Evolutionary conservation across 2,888 invertebrate species (phyloP).

Genomic region (Cephus rjabovi): DNA sequence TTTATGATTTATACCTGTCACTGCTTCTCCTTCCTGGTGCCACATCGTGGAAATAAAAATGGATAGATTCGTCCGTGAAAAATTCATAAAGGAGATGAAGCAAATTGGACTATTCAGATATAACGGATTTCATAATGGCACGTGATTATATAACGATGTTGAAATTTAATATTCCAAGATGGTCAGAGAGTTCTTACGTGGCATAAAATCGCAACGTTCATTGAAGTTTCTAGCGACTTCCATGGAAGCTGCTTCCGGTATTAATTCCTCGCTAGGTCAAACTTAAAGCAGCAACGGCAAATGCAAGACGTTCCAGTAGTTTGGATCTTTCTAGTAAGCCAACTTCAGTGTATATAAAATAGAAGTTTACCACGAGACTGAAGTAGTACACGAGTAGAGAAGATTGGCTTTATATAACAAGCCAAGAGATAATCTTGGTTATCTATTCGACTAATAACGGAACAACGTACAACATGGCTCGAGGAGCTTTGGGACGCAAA

Average conservation of each 20-base stretch:
- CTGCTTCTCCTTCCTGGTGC: neutral
- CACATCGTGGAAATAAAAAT: neutral
- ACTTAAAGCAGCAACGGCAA: neutral
- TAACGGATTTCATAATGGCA: neutral
- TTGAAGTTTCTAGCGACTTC: neutral
- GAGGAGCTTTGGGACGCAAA: neutral
- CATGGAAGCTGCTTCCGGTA: neutral
- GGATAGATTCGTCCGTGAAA: neutral
- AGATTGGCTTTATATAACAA: neutral
- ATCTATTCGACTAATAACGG: neutral
- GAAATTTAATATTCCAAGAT: neutral
- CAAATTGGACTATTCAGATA: neutral
- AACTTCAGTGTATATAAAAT: neutral
- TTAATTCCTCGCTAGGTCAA: neutral
- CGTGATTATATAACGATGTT: neutral
- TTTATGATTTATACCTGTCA: neutral
- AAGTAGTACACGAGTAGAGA: neutral
- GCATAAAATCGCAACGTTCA: neutral
- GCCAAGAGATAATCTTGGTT: neutral
- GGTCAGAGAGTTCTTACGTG: neutral
- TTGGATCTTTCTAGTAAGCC: neutral
- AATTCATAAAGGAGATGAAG: neutral
- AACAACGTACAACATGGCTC: neutral
- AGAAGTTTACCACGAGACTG: neutral
- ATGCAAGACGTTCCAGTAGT: neutral